Conservation (phyloP, 1,140 invertebrate genomes). For the Diuraphis noxia region DNA sequence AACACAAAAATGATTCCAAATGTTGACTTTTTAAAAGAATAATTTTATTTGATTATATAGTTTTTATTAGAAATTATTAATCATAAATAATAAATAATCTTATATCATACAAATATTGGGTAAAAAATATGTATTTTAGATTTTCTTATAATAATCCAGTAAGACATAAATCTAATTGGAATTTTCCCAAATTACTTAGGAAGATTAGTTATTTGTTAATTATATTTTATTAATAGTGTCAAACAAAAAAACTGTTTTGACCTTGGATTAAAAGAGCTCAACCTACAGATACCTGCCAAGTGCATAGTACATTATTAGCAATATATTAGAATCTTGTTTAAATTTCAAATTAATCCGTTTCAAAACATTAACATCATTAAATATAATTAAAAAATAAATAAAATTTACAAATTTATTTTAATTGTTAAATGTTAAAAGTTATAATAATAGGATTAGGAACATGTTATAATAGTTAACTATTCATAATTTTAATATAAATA, state of each 20-base stretch:
- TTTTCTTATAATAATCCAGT: not conserved
- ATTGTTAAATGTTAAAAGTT: not conserved
- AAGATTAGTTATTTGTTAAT: conserved; percentile 40
- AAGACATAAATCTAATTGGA: not conserved
- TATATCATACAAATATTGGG: too few relatives aligned
- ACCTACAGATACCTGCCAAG: conserved; percentile 33
- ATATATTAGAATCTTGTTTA: conserved; percentile 20
- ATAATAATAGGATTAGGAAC: not conserved
- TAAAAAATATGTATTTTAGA: not conserved
- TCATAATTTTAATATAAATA: not conserved
- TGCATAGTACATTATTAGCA: conserved; percentile 36
- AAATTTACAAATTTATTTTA: too few relatives aligned
- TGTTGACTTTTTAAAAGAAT: not conserved
- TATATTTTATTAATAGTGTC: conserved; percentile 39
- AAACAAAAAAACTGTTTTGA: conserved; percentile 8
- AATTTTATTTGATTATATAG: not conserved
- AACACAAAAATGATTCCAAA: not conserved
- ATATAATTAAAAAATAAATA: not conserved
- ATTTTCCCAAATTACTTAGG: not conserved
- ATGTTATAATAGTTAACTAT: not conserved
- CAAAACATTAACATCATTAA: not conserved
- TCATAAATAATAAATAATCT: too few relatives aligned
- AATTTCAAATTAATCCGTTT: conserved; percentile 5
- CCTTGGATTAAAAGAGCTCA: conserved; percentile 28
- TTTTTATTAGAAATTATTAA: not conserved